A percentile compares a stretch with the other conserved stretches of the same genome.
phyloP scores from a whole-genome alignment of 2,113 vertebrate genomes.

The Sminthopsis crassicaudata region DNA sequence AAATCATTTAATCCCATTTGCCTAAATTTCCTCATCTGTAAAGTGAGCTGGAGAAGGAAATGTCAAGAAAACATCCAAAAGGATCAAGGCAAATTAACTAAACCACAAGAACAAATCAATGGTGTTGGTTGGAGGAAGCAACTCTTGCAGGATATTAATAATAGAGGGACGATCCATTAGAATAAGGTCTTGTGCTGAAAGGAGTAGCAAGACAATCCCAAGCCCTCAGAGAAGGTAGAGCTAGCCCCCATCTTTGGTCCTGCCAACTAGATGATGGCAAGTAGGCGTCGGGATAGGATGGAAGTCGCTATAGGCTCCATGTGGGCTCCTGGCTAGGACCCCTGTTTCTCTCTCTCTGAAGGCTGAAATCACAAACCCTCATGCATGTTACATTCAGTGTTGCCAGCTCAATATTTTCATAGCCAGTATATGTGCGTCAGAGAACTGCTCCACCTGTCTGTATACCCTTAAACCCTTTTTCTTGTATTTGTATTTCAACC shows the following conservation, averaged over 20 bases:
- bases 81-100: not conserved
- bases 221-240: not conserved
- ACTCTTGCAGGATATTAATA: not conserved
- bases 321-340: too few relatives aligned
- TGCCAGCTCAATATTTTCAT: too few relatives aligned
- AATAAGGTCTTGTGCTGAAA: not conserved
- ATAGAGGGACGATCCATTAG: not conserved
- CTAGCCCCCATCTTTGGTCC: not conserved
- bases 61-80: too few relatives aligned
- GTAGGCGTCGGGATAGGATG: not conserved
- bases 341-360: not conserved
- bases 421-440: not conserved
- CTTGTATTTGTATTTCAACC: not conserved
- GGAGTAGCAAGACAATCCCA: not conserved
- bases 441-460: not conserved
- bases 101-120: not conserved
- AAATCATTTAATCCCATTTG: not conserved
- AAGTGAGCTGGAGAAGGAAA: too few relatives aligned
- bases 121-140: not conserved
- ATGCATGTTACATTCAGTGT: not conserved
- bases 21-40: too few relatives aligned
- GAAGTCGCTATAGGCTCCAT: too few relatives aligned
- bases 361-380: not conserved
- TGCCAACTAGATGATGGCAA: not conserved
- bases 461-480: not conserved